A percentile compares a stretch with the other conserved stretches of the same genome.
phyloP scores from a whole-genome alignment of 2,888 invertebrate species.

The Lissonota sp. region DNA sequence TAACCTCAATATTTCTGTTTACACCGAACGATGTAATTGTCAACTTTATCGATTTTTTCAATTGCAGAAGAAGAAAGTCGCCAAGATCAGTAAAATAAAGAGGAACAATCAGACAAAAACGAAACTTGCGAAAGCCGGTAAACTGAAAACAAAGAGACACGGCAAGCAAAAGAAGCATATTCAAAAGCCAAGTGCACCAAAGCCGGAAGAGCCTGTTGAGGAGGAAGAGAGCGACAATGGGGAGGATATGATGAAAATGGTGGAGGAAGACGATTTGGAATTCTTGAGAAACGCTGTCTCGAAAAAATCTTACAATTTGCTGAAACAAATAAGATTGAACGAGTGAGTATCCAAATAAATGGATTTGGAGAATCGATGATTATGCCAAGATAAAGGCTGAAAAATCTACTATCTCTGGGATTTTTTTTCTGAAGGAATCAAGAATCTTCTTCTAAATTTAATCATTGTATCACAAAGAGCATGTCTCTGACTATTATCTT shows the following conservation, averaged over 20 bases:
- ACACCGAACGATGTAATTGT: background rate
- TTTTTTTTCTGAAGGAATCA: background rate
- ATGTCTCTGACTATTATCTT: background rate
- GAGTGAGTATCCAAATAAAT: constrained; percentile 65
- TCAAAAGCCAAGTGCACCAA: constrained; percentile 70
- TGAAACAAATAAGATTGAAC: constrained; percentile 81
- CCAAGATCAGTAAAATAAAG: constrained; percentile 82
- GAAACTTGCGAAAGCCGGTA: constrained; percentile 81
- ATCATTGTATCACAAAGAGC: background rate
- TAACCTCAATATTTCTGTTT: constrained; percentile 35
- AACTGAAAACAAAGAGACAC: constrained; percentile 79
- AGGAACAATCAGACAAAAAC: constrained; percentile 82
- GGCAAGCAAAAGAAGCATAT: constrained; percentile 74
- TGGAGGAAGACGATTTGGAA: constrained; percentile 85
- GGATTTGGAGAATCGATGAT: no score
- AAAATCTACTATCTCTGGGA: background rate
- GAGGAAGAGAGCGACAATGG: constrained; percentile 85
- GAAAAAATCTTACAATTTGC: constrained; percentile 84
- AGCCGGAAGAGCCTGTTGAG: constrained; percentile 73
- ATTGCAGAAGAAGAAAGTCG: constrained; percentile 84
- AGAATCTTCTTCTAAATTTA: background rate
- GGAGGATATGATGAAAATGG: constrained; percentile 86
- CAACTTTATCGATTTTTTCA: background rate
- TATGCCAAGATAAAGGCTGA: no score
- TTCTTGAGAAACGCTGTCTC: constrained; percentile 84